Evolutionary conservation across 2,797 vertebrate genomes (phyloP), one percentile per base, ranked within the genome.

Genomic region (Loriculus beryllinus): DNA sequence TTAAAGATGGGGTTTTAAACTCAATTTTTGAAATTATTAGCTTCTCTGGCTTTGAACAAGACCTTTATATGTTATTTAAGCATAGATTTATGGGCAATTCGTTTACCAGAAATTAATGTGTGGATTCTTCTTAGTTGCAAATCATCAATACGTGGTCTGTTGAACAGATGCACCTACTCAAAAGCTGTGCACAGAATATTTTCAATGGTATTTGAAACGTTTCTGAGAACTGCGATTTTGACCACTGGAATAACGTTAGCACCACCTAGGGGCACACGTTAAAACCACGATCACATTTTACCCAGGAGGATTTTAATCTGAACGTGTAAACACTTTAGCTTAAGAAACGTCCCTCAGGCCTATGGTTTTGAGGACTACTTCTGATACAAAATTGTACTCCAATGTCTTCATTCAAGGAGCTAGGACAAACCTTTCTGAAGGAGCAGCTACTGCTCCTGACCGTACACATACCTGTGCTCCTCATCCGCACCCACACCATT

Each of bases 231-330:
- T 14, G 45, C 0, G 22, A 31, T 33, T 88, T 72, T 68, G 52
- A 37, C 21, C 40, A 91, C 67, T 49, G 65, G 40, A 95, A 96
- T 83, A 64, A 79, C 93, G 37, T 57, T 79, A 92, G 86, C 93
- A 90, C 96, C 97, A 97, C 74, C 96, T 96, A 96, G 80, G 71
- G 97, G 95, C 47, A 60, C 1, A 35, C 0, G 3, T 47, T 64
- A 82, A 86, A 88, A 91, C 1, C 8, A 80, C 26, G 2, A 21
- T 82, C 35, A 59, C 1, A 9, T 69, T 82, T 77, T 57, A 31
- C 11, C 11, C 25, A 28, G 39, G 19, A 64, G 78, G 14, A 52
- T 35, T 42, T 35, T 17, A 1, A 65, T 25, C 48, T 39, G 12
- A 49, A 75, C 65, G 29, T 1, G 6, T 12, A 31, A 65, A 8